Percentiles rank a stretch among this genome's conserved stretches.
Conservation (phyloP, 2,888 invertebrate genomes). For the Conistra vaccinii region DNA sequence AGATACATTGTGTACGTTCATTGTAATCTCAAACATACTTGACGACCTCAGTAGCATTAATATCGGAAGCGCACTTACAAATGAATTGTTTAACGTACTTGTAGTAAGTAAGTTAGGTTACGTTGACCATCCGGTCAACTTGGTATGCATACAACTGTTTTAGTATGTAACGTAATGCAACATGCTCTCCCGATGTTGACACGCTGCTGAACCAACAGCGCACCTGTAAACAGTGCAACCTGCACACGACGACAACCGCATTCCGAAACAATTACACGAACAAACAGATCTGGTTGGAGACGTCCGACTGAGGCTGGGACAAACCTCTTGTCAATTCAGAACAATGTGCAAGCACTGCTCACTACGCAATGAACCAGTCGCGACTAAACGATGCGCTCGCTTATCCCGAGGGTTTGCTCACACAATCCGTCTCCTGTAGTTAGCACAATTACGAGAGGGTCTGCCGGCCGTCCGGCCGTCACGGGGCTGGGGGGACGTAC, state of each 20-base stretch:
- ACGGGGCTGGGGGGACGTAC: neutral
- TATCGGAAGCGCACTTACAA: neutral
- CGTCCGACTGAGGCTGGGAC: slow-evolving; percentile 15
- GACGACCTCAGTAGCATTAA: neutral
- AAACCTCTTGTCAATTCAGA: slow-evolving; percentile 36
- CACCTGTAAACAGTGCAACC: slow-evolving; percentile 27
- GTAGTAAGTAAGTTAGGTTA: neutral
- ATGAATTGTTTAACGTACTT: neutral
- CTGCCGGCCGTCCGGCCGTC: neutral
- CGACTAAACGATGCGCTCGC: slow-evolving; percentile 44
- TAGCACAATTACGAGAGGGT: slow-evolving; percentile 67
- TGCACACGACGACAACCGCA: slow-evolving; percentile 23
- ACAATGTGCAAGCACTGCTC: slow-evolving; percentile 13
- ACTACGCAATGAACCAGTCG: slow-evolving; percentile 34
- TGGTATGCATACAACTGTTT: neutral
- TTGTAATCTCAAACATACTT: neutral
- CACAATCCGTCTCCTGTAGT: slow-evolving; percentile 64
- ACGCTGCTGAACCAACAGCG: slow-evolving; percentile 7
- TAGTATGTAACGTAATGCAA: slow-evolving; percentile 16
- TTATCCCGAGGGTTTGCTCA: slow-evolving; percentile 59
- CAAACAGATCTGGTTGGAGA: slow-evolving; percentile 41
- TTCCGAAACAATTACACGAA: slow-evolving; percentile 54
- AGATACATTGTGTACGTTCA: slow-evolving; percentile 1
- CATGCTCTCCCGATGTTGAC: slow-evolving; percentile 26
- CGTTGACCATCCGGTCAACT: neutral